Evolutionary conservation across 2,113 vertebrate species (phyloP), one percentile per base, ranked within the genome.

Genomic region (Oreochromis spilurus): DNA sequence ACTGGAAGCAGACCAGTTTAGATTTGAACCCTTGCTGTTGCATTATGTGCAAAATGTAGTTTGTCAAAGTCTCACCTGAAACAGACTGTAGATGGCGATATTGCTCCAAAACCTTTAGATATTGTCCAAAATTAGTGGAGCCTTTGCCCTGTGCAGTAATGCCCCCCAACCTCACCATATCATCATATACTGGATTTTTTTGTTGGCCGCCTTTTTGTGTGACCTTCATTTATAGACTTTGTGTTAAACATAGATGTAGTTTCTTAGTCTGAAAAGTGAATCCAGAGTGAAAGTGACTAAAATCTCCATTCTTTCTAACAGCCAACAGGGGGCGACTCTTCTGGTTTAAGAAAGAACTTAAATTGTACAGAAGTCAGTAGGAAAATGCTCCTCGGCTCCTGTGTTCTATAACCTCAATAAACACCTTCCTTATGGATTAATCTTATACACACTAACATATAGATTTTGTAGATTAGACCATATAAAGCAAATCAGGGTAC

Each of bases 401-500:
- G 9, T 5, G 40, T 72, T 48, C 14, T 29, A 14, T 48, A 26
- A 72, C 40, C 40, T 72, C 40, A 45, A 4, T 70, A 24, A 43
- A 70, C 3, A 24, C n/a, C 9, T 70, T 70, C 12, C 8, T 26
- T 8, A 0, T 72, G 8, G 38, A 38, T 72, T 26, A 16, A 72
- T 26, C 16, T 62, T 14, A 45, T 45, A 4, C 21, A 58, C 29
- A 19, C 72, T 77, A 52, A 11, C 29, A 4, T 36, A 67, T 40
- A 9, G 5, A 43, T 70, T 79, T 57, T 7, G 1, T 45, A n/a
- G 24, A 48, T 5, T 6, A 40, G 1, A 21, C 6, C 8, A 54
- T 78, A 53, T 75, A 43, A 24, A 85, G 36, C 54, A 54, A 81
- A 77, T 77, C 4, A 54, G 52, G n/a, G 40, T 82, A 26, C 34